Conservation (phyloP, 2,888 invertebrate species). For the Cybosia mesomella region DNA sequence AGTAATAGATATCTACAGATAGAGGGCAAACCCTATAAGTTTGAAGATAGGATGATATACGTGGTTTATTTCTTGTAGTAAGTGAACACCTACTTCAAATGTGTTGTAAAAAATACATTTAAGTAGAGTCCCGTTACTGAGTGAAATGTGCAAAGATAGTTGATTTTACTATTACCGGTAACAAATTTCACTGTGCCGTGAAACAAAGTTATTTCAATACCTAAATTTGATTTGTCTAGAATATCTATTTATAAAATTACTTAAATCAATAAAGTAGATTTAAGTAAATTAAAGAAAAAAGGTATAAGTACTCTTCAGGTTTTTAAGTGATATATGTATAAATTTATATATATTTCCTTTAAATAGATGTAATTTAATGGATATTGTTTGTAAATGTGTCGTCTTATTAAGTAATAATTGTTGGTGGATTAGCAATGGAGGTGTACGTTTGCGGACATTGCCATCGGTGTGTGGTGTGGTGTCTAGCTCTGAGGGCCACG, state of each 20-base stretch:
- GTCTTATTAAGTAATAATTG: slow-evolving; percentile 6
- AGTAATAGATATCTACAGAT: neutral
- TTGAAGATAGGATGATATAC: neutral
- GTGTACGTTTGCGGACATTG: neutral
- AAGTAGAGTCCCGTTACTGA: neutral
- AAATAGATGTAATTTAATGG: slow-evolving; percentile 6
- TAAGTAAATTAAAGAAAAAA: neutral
- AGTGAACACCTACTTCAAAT: neutral
- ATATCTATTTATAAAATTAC: slow-evolving; percentile 1
- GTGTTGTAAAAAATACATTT: neutral
- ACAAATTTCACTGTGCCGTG: neutral
- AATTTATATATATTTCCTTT: neutral
- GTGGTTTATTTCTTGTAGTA: neutral
- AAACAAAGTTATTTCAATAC: neutral
- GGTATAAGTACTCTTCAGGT: neutral
- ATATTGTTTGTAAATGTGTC: slow-evolving; percentile 2
- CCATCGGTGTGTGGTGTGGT: slow-evolving; percentile 26
- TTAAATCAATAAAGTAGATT: neutral
- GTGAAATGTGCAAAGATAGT: neutral
- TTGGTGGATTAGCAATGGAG: slow-evolving; percentile 3
- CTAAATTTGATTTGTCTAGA: neutral
- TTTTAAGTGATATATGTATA: neutral
- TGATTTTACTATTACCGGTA: neutral
- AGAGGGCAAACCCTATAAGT: neutral
- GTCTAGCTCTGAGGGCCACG: slow-evolving; percentile 61